Percentiles rank a stretch among this genome's conserved stretches.
These are phyloP conservation scores for Trissolcus japonicus DNA, from an alignment of 2,888 invertebrate genomes.

Conservation along the genomic window DNA sequence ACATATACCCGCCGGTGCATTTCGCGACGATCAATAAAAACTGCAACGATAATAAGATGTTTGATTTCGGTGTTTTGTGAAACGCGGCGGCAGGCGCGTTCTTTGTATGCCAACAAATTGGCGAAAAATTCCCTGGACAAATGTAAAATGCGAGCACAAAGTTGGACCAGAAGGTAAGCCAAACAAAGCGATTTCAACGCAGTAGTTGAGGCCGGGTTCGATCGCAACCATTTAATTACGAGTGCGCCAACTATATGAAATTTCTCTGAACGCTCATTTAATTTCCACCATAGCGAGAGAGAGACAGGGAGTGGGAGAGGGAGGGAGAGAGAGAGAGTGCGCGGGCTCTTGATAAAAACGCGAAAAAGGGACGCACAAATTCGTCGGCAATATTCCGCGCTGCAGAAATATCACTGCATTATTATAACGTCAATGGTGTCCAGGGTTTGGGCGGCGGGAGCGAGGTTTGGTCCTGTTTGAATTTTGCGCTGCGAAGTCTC, in stretches of 20 bases:
- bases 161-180: conserved; percentile 27
- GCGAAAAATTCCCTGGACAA: conserved; percentile 24
- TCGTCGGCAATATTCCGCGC: conserved; percentile 43
- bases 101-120: background rate
- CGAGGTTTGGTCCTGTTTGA: conserved; percentile 9
- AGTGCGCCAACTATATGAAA: conserved; percentile 53
- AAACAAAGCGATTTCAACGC: conserved; percentile 46
- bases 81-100: conserved; percentile 2
- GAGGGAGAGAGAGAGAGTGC: background rate
- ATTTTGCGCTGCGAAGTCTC: conserved; percentile 40
- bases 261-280: conserved; percentile 46
- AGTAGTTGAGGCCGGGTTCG: conserved; percentile 44
- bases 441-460: conserved; percentile 4
- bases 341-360: conserved; percentile 49
- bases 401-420: conserved; percentile 44
- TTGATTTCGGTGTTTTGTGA: background rate
- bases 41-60: too few relatives aligned
- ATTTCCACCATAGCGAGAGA: conserved; percentile 48
- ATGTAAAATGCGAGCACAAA: conserved; percentile 27
- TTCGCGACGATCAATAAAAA: too few relatives aligned
- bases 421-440: conserved; percentile 30
- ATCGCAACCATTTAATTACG: conserved; percentile 56
- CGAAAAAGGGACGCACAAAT: conserved; percentile 48
- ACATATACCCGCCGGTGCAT: too few relatives aligned
- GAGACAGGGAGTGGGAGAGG: background rate